Base-by-base conservation (phyloP, 2,113 vertebrate genomes). In the Elephantulus edwardii region DNA sequence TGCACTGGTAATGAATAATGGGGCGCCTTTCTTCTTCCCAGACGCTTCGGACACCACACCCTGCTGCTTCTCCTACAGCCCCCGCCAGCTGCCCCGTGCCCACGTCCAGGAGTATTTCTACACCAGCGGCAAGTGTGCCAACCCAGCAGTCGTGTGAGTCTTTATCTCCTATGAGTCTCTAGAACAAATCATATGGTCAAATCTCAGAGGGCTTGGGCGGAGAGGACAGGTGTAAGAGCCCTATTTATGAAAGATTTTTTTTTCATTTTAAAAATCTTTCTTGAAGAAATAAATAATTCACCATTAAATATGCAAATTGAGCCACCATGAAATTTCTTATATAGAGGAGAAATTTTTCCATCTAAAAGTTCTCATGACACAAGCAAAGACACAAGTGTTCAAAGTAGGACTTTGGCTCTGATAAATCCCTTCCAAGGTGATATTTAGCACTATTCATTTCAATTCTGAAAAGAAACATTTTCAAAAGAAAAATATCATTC, bases 61-160 rank as follows among this genome's bases (percentile, higher is more conserved):
- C 56, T 97, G 96, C 77, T 97, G 96, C 72, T 97, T 96, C 82
- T 78, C 48, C 79, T 96, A 93, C 70, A 80, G 78, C 40, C 33
- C 86, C 54, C 71, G 85, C 5, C 8, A 46, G 2, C 62, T 96
- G 76, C 96, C 96, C 54, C 93, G 79, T 1, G 24, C 3, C 70
- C 95, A 97, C 17, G 0, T 97, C 84, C 88, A 26, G 82, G 95
- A 97, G 3, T 97, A 97, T 79, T 96, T 96, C 94, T 96, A 96
- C 80, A 96, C 96, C 95, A 97, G 96, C 76, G 83, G 95, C 93
- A 96, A 94, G 78, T 97, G 96, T 60, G 83, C 94, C 80, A 84
- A 50, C 4, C 66, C 77, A 50, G 96, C 95, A 6, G 94, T 96
- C 1, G 93, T 96, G 96, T 97, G 52, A 97, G 96, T 97, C 38